Base-by-base conservation (phyloP, 2,113 vertebrate species). In the Felis chaus region DNA sequence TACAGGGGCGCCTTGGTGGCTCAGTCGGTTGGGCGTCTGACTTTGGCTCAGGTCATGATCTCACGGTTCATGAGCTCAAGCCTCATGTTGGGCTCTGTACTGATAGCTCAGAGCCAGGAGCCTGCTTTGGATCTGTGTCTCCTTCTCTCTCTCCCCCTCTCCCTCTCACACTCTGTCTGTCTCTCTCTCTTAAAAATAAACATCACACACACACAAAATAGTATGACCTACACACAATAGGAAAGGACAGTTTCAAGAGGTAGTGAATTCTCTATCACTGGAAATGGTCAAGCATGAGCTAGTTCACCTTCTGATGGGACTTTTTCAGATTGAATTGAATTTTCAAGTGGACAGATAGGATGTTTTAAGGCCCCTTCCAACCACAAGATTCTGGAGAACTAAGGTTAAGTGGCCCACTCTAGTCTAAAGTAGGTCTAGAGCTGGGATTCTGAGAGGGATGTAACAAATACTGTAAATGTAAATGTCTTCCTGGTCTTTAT, bases 401-500 rank as follows among this genome's bases (percentile, higher is more conserved):
- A 69, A 86, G 61, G 71, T 82, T 90, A 79, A 94, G 61, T 89
- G 41, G 66, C 16, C 48, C 57, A 79, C 18, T 91, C 65, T 55
- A 66, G 18, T 71, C 16, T 55, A 57, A 91, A 53, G 25, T 36
- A 91, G 39, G 14, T 68, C 71, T 90, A 65, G 73, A 94, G 10
- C 74, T 90, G 69, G 78, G 23, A 12, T 91, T 48, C 23, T 61
- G 16, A 19, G 69, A 97, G 33, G 31, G 19, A 96, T 25, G 41
- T 61, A 91, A 41, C 71, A 95, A 83, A 91, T 90, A 69, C 12
- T 57, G n/a, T 86, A 87, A 97, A 50, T 68, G 14, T 71, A 73
- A 41, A 61, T 48, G 84, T 66, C 50, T 89, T 96, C 39, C 63
- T 93, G 3, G 23, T 93, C 41, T 86, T 90, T 36, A 53, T 41